Evolutionary conservation across 2,888 invertebrate species (phyloP), one percentile per base, ranked within the genome.

Genomic region (Colletes collaris): DNA sequence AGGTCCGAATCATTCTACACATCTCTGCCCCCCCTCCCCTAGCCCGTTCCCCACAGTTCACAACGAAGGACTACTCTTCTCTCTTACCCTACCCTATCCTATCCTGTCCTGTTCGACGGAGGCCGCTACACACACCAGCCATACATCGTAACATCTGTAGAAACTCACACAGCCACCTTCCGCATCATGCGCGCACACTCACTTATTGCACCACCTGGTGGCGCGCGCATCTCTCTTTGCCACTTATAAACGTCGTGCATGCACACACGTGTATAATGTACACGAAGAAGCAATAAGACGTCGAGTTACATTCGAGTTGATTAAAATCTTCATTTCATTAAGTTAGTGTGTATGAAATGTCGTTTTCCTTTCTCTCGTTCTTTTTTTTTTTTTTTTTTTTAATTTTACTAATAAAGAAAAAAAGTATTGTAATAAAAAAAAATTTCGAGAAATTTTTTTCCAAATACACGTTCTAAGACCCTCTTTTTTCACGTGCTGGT

Each of bases 1-100:
- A 89, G 87, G 81, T 90, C 89, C 90, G 88, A 90, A 91, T 86
- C 87, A 83, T 87, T 87, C 86, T 82, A 78, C 76, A 83, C 80
- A 81, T 82, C 76, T 79, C 73, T 59, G 62, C 50, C 60, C 62
- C 62, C 59, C 58, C 56, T 44, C 35, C 37, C 67, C 58, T 63
- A 13, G 58, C 56, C 53, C 60, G 50, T 52, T 67, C 76, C 55
- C 73, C 55, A 49, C 73, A 37, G 66, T 81, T 71, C 81, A 75
- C 73, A 70, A 71, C 75, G 72, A 68, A 76, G 72, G 74, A 84
- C 85, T 79, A 77, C 76, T 82, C 79, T 79, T 83, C 79, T 68
- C 79, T 76, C 83, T 76, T 86, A 83, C 81, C 78, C 81, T 81
- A 83, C 78, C 77, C 76, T 78, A 76, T 74, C 77, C 77, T 77